Percentiles rank a stretch among this genome's conserved stretches.
Conservation (phyloP, 1,140 invertebrate genomes). For the Trypoxylus dichotomus region DNA sequence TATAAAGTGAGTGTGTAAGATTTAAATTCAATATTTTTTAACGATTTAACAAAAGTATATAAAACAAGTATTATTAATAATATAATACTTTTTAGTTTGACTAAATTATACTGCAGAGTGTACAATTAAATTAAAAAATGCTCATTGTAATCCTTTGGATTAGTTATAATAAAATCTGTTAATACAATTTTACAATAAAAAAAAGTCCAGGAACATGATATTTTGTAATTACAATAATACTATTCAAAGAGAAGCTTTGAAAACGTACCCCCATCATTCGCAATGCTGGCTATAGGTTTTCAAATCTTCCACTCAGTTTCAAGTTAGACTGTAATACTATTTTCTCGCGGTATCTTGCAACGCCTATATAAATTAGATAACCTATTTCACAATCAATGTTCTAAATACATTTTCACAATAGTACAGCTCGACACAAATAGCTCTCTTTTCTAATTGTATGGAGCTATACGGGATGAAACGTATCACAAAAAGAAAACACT, state of each 20-base stretch:
- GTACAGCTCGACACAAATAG: too few relatives aligned
- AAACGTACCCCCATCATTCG: slow-evolving; percentile 4
- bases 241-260: neutral
- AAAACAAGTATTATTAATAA: slow-evolving; percentile 1
- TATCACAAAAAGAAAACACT: neutral
- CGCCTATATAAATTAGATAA: neutral
- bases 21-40: neutral
- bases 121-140: slow-evolving; percentile 11
- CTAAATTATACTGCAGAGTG: neutral
- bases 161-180: neutral
- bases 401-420: too few relatives aligned
- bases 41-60: neutral
- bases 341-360: neutral
- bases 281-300: too few relatives aligned
- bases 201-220: neutral
- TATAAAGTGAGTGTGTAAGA: neutral
- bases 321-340: neutral
- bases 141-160: slow-evolving; percentile 11
- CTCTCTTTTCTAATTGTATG: neutral
- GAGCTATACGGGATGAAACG: neutral
- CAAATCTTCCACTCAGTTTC: neutral
- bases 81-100: slow-evolving; percentile 11
- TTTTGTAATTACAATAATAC: neutral
- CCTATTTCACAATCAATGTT: neutral
- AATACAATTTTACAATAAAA: neutral